These are phyloP conservation scores for Conus ventricosus DNA, from an alignment of 1,140 invertebrate genomes.

Conservation along the genomic window DNA sequence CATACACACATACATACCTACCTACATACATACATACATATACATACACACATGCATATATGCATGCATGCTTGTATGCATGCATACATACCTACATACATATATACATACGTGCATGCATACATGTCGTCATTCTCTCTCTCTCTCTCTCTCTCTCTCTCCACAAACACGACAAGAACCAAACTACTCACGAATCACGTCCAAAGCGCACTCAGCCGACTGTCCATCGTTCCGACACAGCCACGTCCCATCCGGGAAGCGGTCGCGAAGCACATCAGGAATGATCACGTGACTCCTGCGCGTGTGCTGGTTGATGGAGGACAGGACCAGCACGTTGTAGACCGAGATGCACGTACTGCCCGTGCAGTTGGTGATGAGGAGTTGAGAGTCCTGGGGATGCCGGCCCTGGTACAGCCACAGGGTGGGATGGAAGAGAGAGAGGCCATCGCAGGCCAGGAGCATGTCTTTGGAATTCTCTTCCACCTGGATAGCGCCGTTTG, in stretches of 20 bases:
- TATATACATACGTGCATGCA: background rate
- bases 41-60: background rate
- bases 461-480: background rate
- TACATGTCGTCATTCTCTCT: background rate
- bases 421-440: background rate
- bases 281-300: slow-evolving; percentile 2
- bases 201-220: background rate
- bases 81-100: background rate
- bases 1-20: background rate
- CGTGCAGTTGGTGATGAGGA: background rate
- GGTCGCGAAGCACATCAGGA: background rate
- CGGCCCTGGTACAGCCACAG: background rate
- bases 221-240: slow-evolving; percentile 12
- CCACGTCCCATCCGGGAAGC: background rate
- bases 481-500: background rate
- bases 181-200: background rate
- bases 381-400: background rate
- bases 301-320: background rate
- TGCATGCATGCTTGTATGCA: background rate
- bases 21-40: background rate
- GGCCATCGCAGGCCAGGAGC: background rate
- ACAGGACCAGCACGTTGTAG: background rate
- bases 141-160: background rate
- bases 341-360: background rate
- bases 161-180: background rate